These are phyloP conservation scores for Acanthochromis polyacanthus DNA, from an alignment of 2,113 vertebrate species.

Conservation along the genomic window DNA sequence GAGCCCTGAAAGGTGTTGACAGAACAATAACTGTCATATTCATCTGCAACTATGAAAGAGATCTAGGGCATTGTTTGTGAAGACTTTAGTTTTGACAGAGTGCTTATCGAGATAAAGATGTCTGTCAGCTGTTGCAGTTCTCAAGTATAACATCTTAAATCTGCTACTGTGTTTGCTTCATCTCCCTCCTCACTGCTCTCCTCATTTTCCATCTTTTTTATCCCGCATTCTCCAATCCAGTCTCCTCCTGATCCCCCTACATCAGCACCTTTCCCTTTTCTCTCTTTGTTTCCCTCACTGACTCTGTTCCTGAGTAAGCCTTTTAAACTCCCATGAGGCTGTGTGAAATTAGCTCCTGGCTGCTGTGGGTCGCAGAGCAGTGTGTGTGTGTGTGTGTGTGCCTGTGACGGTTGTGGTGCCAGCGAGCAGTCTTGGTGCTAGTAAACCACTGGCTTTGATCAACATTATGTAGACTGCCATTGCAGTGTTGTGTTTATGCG, in stretches of 20 bases:
- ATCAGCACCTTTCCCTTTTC: slow-evolving; percentile 70
- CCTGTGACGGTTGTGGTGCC: slow-evolving; percentile 18
- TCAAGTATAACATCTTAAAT: slow-evolving; percentile 35
- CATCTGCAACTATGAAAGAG: slow-evolving; percentile 10
- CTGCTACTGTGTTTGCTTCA: slow-evolving; percentile 34
- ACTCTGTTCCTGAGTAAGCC: slow-evolving; percentile 78
- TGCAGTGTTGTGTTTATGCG: slow-evolving; percentile 18
- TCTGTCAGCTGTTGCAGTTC: slow-evolving; percentile 23
- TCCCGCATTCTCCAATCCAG: slow-evolving; percentile 47
- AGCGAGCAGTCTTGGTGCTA: slow-evolving; percentile 17
- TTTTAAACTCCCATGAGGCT: slow-evolving; percentile 69
- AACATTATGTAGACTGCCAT: slow-evolving; percentile 24
- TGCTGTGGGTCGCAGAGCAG: slow-evolving; percentile 48
- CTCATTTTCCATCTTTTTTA: slow-evolving; percentile 32
- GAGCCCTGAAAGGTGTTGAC: slow-evolving; percentile 20
- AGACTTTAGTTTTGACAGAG: slow-evolving; percentile 8
- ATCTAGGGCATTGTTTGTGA: slow-evolving; percentile 24
- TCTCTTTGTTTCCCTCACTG: slow-evolving; percentile 63
- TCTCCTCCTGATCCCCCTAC: slow-evolving; percentile 55
- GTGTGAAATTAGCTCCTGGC: slow-evolving; percentile 77
- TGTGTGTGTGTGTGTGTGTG: slow-evolving; percentile 24
- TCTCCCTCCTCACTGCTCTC: slow-evolving; percentile 15
- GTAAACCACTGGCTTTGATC: slow-evolving; percentile 42
- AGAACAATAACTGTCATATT: slow-evolving; percentile 21
- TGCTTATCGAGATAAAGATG: slow-evolving; percentile 38